Conservation (phyloP, 2,113 vertebrate genomes). For the Canis aureus region DNA sequence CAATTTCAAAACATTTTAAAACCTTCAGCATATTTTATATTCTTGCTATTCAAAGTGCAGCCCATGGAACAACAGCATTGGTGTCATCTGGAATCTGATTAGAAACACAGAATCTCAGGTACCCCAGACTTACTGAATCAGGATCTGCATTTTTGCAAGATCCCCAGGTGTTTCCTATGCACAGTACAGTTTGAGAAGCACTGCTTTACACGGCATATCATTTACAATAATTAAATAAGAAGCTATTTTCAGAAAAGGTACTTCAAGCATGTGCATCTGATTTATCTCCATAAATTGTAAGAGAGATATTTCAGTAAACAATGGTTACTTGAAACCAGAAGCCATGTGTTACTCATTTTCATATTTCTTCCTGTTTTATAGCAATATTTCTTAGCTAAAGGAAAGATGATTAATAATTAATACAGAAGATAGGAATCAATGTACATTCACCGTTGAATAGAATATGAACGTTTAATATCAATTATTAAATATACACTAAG, state of each 20-base stretch:
- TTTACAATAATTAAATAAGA: not conserved
- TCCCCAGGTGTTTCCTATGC: not conserved
- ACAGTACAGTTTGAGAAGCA: not conserved
- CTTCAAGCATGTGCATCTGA: not conserved
- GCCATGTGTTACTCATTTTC: not conserved
- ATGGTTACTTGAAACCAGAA: not conserved
- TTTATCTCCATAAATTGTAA: constrained; percentile 53
- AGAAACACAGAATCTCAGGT: constrained; percentile 39
- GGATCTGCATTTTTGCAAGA: not conserved
- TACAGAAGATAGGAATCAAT: not conserved
- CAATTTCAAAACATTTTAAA: constrained; percentile 55
- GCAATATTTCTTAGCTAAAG: not conserved
- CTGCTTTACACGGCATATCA: not conserved
- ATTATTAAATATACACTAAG: constrained; percentile 48
- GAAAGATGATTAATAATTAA: constrained; percentile 48
- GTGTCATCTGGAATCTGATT: not conserved
- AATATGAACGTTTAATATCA: not conserved
- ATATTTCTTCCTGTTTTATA: not conserved
- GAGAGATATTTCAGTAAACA: not conserved
- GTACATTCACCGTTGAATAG: not conserved
- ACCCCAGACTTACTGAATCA: not conserved
- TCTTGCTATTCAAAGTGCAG: not conserved
- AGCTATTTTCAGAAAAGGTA: constrained; percentile 29
- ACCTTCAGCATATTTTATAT: constrained; percentile 2
- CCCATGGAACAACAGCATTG: not conserved